phyloP scores from a whole-genome alignment of 2,797 vertebrate genomes.

The Linurgus olivaceus region DNA sequence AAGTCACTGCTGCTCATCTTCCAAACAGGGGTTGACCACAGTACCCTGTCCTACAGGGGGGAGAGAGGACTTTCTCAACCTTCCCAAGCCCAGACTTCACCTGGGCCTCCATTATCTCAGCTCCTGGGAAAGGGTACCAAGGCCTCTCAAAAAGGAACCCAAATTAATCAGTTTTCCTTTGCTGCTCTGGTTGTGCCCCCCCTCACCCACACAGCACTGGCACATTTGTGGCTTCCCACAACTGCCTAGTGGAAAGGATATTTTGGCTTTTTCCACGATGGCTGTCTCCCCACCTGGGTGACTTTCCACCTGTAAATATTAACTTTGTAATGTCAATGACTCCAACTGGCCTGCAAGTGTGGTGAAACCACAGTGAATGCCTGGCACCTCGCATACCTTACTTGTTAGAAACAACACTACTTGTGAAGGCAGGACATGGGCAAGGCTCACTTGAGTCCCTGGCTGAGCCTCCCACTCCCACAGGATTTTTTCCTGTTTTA shows the following conservation, averaged over 20 bases:
- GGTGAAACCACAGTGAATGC: background rate
- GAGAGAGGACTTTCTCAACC: background rate
- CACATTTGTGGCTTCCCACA: background rate
- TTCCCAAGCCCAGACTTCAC: background rate
- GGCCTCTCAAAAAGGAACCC: background rate
- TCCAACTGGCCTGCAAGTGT: background rate
- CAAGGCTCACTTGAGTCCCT: background rate
- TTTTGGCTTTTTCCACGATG: background rate
- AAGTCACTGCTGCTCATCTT: background rate
- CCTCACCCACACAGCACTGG: background rate
- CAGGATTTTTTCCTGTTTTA: background rate
- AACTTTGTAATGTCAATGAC: background rate
- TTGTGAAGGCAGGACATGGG: background rate
- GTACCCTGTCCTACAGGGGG: background rate
- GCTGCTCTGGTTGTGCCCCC: background rate
- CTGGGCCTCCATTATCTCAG: background rate
- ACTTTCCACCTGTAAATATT: conserved; percentile 33
- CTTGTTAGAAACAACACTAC: background rate
- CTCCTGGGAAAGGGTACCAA: background rate
- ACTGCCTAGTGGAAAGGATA: background rate
- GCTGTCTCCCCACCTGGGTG: background rate
- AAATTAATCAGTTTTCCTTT: background rate
- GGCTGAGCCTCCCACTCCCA: conserved; percentile 1
- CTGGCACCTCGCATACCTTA: background rate
- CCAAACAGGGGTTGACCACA: background rate